Percentiles rank a stretch among this genome's conserved stretches.
Evolutionary conservation across 2,113 vertebrate genomes (phyloP).

Genomic region (Oceanodroma tethys): DNA sequence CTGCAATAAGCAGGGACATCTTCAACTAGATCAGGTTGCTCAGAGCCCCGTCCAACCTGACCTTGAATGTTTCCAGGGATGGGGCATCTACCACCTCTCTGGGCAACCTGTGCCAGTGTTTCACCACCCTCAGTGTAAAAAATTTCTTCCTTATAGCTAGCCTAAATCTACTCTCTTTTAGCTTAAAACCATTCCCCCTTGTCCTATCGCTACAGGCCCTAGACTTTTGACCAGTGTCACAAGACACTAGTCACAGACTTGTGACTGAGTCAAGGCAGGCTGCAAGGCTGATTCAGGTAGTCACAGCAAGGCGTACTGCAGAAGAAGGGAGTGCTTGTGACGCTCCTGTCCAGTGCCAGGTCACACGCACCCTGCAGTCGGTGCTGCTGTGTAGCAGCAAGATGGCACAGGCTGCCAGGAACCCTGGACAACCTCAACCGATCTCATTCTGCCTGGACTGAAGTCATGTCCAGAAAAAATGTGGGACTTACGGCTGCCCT

Average conservation of each 20-base stretch:
- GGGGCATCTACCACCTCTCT: neutral
- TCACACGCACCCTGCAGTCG: fast-evolving
- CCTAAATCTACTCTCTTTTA: neutral
- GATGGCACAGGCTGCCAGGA: neutral
- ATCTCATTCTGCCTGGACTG: neutral
- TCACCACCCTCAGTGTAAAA: neutral
- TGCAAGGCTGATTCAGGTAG: neutral
- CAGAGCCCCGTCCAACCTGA: neutral
- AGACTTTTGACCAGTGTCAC: neutral
- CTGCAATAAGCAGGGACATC: neutral
- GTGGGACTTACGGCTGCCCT: neutral
- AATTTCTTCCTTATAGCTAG: neutral
- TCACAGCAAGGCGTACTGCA: neutral
- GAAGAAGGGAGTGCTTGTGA: neutral
- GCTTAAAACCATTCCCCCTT: neutral
- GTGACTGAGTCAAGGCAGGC: neutral
- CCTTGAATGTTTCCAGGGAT: neutral
- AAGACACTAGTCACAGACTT: neutral
- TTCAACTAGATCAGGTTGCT: neutral
- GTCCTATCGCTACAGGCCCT: neutral
- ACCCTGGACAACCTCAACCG: neutral
- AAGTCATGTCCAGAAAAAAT: neutral
- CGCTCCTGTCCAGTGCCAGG: neutral
- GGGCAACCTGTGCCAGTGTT: neutral
- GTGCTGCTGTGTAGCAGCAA: neutral